Base-by-base conservation (phyloP, 2,888 invertebrate species). In the Thymelicus lineola region DNA sequence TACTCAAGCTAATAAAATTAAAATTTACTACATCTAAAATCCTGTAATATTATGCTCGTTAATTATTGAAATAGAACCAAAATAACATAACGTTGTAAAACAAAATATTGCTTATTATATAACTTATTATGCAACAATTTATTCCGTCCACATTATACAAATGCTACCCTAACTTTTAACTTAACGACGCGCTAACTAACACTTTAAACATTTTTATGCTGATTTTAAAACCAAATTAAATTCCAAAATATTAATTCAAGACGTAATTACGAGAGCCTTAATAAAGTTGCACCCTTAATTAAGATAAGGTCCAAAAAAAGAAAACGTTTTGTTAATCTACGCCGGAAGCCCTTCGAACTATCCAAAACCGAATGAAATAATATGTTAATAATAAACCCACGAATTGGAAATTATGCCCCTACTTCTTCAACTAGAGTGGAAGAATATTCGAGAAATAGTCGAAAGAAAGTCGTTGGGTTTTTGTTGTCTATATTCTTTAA, bases 231-330 rank as follows among this genome's bases (percentile, higher is more conserved):
- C 58, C 28, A 10, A 58, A 73, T 62, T 66, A 65, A 60, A 53
- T 70, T 64, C 61, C 67, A 55, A 65, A 73, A 72, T 72, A 76
- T 75, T 74, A 75, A 77, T 76, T 71, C 75, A 72, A 68, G 67
- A 66, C 57, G 70, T 72, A 75, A 75, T 75, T 74, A 76, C 72
- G 59, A 61, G 46, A 55, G 66, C 63, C 72, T 73, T 75, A 75
- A 77, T 76, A 75, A 75, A 74, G 67, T 72, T 71, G 66, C 74
- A 74, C 71, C 75, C 75, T 88, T 91, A 90, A 92, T 92, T 91
- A 90, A 90, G 89, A 88, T 90, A 89, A 90, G 87, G 91, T 77
- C 82, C 80, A 86, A 85, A 86, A 86, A 87, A 86, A 90, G 86
- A 87, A 87, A 87, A 80, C 82, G 83, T 84, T 87, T 85, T 82